These are phyloP conservation scores for Metopia argyrocephala DNA, from an alignment of 2,888 invertebrate species.

Conservation along the genomic window DNA sequence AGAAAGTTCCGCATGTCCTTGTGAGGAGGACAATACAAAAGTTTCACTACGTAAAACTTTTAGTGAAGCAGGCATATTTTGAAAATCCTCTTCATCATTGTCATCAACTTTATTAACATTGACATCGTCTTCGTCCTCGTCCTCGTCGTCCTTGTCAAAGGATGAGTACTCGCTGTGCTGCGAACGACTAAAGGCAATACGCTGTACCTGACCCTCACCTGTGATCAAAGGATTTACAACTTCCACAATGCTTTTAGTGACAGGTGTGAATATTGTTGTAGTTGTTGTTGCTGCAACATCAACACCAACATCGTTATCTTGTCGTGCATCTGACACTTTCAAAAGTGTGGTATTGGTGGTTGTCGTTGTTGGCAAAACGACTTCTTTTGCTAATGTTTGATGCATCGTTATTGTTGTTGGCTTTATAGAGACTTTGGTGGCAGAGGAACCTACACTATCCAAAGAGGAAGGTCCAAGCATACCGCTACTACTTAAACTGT, in stretches of 20 bases:
- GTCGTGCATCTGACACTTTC: background rate
- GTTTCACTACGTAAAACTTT: constrained; percentile 73
- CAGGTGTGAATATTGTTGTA: constrained; percentile 4
- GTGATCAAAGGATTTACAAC: constrained; percentile 78
- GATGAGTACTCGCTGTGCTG: constrained; percentile 71
- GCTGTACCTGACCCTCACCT: constrained; percentile 77
- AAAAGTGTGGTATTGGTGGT: constrained; percentile 23
- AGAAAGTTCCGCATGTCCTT: constrained; percentile 73
- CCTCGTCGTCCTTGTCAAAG: constrained; percentile 69
- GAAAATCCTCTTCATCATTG: constrained; percentile 49
- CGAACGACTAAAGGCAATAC: constrained; percentile 76
- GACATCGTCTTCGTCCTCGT: constrained; percentile 14
- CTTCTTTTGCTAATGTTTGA: constrained; percentile 73
- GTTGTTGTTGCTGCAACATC: constrained; percentile 7
- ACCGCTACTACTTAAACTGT: constrained; percentile 54
- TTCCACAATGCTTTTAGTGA: constrained; percentile 77
- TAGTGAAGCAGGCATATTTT: constrained; percentile 47
- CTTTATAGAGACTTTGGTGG: constrained; percentile 72
- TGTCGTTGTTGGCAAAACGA: constrained; percentile 56
- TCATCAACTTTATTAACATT: background rate
- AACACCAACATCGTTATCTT: background rate
- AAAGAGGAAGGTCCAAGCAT: constrained; percentile 72
- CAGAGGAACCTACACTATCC: constrained; percentile 68
- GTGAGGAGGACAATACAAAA: constrained; percentile 69
- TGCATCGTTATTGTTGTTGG: constrained; percentile 73